Evolutionary conservation across 2,797 vertebrate species (phyloP).

Genomic region (Pteronotus mesoamericanus): DNA sequence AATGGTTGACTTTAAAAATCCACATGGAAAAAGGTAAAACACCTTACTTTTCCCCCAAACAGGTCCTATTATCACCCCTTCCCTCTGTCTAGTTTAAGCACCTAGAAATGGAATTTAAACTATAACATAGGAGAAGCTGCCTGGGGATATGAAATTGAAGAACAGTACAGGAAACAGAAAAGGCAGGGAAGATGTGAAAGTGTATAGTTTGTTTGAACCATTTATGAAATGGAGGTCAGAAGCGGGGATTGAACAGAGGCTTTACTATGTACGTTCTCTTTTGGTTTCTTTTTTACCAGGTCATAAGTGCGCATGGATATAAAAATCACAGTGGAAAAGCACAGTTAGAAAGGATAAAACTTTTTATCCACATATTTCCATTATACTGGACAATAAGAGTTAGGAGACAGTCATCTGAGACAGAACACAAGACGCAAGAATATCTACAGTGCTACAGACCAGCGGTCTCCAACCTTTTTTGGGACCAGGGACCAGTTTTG

Average conservation of each 20-base stretch:
- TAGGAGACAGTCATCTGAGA: not conserved
- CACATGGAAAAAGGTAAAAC: not conserved
- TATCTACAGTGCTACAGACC: not conserved
- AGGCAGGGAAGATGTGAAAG: not conserved
- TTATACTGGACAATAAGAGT: not conserved
- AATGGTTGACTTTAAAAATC: not conserved
- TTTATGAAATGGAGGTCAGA: not conserved
- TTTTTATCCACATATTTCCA: not conserved
- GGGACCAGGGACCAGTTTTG: too few species aligned
- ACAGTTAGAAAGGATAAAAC: not conserved
- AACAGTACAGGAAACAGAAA: not conserved
- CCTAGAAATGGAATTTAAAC: not conserved
- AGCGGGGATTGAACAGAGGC: not conserved
- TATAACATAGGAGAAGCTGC: not conserved
- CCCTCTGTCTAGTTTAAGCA: not conserved
- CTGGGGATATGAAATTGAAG: not conserved
- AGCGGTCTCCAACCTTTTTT: not conserved
- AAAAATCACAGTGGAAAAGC: not conserved
- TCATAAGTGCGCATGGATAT: not conserved
- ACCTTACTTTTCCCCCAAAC: not conserved
- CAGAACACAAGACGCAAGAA: not conserved
- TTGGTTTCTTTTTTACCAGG: not conserved
- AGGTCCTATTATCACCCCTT: not conserved
- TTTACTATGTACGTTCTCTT: not conserved
- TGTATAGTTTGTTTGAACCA: not conserved